Evolutionary conservation across 1,140 invertebrate genomes (phyloP), one percentile per base, ranked within the genome.

Genomic region (Lepeophtheirus salmonis): DNA sequence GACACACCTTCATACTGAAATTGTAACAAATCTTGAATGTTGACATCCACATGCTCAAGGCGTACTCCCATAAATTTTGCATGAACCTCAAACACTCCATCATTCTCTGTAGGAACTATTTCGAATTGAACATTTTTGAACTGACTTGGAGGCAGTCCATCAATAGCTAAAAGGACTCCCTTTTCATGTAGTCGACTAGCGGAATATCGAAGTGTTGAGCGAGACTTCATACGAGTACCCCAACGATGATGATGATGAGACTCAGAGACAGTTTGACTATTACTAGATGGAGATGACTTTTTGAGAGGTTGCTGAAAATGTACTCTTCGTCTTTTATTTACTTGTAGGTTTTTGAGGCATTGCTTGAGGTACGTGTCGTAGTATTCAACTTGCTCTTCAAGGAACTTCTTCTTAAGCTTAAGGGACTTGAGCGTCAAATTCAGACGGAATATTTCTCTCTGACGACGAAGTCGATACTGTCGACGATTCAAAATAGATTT

Each of bases 71-170:
- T 82, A 65, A 85, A 85, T 66, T 83, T 84, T 13, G 81, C 83
- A 64, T 78, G 77, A 0, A 86, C 76, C 3, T 76, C 76, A 69
- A 86, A 87, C 1, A 82, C 70, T 12, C 83, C 83, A 61, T 77
- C 78, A 22, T 75, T 73, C 41, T 82, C 78, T 0, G 80, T 79
- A 1, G 83, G 79, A 14, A 74, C 74, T 56, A 87, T 84, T 68
- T 86, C 83, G 70, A 87, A 86, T 62, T 79, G 75, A 0, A 84
- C 79, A 67, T 85, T 85, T 69, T 85, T 86, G 66, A 83, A 80
- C 64, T 83, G 80, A 1, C 74, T 74, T 0, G 70, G 67, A 0
- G 78, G 74, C 1, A 86, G 70, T 16, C 81, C 81, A 66, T 84
- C 80, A 41, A 86, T 79, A 67, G 83, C 81, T 21, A 84, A 64